phyloP scores from a whole-genome alignment of 2,113 vertebrate genomes.

The Beaufortia kweichowensis region DNA sequence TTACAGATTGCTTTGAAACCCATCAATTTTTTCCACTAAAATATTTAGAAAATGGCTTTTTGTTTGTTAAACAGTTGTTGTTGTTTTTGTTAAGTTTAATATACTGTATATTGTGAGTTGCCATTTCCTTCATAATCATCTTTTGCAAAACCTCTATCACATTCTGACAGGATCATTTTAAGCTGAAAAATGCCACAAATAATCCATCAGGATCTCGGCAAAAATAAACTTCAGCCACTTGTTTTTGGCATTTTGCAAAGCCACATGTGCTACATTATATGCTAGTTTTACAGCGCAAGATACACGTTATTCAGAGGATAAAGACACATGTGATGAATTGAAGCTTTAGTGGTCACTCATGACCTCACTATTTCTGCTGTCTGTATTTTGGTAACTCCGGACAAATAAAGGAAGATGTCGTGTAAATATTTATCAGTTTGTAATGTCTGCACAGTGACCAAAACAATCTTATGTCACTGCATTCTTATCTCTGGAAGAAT shows the following conservation, averaged over 20 bases:
- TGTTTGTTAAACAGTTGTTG: no score
- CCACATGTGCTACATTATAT: background rate
- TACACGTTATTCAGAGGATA: constrained; percentile 4
- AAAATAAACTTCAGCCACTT: constrained; percentile 16
- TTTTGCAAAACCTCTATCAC: background rate
- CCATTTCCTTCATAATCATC: background rate
- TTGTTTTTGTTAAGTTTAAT: no score
- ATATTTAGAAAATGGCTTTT: no score
- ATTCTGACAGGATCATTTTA: background rate
- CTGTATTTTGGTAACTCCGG: constrained; percentile 54
- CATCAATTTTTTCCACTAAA: no score
- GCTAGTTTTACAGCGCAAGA: background rate
- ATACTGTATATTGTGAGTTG: background rate
- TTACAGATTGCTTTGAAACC: no score
- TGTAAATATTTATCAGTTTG: constrained; percentile 58
- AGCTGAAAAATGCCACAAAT: background rate
- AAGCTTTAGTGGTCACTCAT: constrained; percentile 36
- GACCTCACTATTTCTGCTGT: constrained; percentile 46
- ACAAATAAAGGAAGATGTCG: constrained; percentile 59
- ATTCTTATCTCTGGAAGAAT: constrained; percentile 26
- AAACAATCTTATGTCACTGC: constrained; percentile 56
- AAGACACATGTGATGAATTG: constrained; percentile 35
- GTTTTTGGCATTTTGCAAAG: constrained; percentile 15
- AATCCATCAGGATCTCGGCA: background rate
- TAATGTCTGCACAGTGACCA: constrained; percentile 53